Conservation (phyloP, 2,888 invertebrate species). For the Luffia ferchaultella region DNA sequence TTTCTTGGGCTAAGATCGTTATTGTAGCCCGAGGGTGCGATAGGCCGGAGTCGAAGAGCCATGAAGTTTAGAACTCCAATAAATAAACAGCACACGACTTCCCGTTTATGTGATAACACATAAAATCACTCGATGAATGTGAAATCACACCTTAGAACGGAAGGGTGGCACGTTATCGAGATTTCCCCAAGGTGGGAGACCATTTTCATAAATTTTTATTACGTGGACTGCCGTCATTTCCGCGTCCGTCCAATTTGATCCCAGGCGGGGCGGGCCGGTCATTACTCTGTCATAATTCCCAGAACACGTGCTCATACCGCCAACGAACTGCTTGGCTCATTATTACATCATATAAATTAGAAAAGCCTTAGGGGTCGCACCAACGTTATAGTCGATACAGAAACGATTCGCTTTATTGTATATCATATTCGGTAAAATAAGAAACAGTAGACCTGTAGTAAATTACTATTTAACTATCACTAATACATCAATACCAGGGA, state of each 20-base stretch:
- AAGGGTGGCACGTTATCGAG: slow-evolving; percentile 21
- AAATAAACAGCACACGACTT: background rate
- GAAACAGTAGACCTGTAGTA: too few species aligned
- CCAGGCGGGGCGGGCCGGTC: background rate
- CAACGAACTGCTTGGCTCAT: too few species aligned
- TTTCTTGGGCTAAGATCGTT: too few species aligned
- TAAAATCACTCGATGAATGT: background rate
- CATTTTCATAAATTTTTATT: slow-evolving; percentile 31
- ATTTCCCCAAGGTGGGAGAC: slow-evolving; percentile 31
- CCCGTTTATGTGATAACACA: background rate
- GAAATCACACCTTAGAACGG: slow-evolving; percentile 3
- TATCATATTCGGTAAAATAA: too few species aligned
- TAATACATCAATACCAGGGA: too few species aligned
- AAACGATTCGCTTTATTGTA: too few species aligned
- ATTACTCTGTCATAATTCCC: background rate
- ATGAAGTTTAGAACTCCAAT: background rate
- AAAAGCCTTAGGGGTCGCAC: too few species aligned
- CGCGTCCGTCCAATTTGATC: slow-evolving; percentile 26
- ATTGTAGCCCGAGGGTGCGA: background rate
- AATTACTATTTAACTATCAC: too few species aligned
- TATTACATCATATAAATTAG: too few species aligned
- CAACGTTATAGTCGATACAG: too few species aligned
- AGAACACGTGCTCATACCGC: slow-evolving; percentile 1
- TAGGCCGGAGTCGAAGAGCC: background rate
- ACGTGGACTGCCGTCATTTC: slow-evolving; percentile 17